Conservation (phyloP, 1,140 invertebrate genomes). For the Drosophila trapezifrons region DNA sequence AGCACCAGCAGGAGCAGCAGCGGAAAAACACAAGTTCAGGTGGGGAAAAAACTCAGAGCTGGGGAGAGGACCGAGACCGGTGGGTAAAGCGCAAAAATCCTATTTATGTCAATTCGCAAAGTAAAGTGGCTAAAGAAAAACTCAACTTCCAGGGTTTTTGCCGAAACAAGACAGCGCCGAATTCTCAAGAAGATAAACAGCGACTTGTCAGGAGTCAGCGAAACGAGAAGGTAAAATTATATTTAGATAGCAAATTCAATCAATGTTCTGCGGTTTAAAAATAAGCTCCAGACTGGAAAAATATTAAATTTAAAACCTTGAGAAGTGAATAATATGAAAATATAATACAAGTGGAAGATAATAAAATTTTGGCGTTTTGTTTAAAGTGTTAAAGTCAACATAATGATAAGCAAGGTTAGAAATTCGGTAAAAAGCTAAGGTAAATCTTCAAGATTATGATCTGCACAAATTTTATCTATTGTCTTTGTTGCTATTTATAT, state of each 20-base stretch:
- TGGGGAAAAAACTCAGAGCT: slow-evolving; percentile 2
- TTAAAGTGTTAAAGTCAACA: no score
- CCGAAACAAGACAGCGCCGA: slow-evolving; percentile 20
- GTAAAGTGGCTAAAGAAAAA: slow-evolving; percentile 30
- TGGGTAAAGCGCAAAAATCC: slow-evolving; percentile 28
- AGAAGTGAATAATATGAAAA: neutral
- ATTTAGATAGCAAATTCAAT: slow-evolving; percentile 34
- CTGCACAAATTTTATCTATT: neutral
- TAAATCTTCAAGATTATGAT: neutral
- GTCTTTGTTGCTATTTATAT: slow-evolving; percentile 1
- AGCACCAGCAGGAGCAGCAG: slow-evolving; percentile 7
- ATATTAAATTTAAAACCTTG: neutral
- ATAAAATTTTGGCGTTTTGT: neutral
- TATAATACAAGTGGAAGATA: neutral
- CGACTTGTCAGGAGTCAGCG: slow-evolving; percentile 21
- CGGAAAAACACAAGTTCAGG: slow-evolving; percentile 25
- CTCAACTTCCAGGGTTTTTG: slow-evolving; percentile 20
- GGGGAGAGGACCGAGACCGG: neutral
- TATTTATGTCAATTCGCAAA: slow-evolving; percentile 44
- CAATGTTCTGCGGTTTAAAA: neutral
- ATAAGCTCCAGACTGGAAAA: neutral
- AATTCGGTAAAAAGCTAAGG: neutral
- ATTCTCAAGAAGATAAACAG: slow-evolving; percentile 31
- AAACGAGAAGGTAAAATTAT: slow-evolving; percentile 17
- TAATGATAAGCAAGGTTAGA: neutral